Evolutionary conservation across 2,888 invertebrate species (phyloP), one percentile per base, ranked within the genome.

Genomic region (Lithodes maja): DNA sequence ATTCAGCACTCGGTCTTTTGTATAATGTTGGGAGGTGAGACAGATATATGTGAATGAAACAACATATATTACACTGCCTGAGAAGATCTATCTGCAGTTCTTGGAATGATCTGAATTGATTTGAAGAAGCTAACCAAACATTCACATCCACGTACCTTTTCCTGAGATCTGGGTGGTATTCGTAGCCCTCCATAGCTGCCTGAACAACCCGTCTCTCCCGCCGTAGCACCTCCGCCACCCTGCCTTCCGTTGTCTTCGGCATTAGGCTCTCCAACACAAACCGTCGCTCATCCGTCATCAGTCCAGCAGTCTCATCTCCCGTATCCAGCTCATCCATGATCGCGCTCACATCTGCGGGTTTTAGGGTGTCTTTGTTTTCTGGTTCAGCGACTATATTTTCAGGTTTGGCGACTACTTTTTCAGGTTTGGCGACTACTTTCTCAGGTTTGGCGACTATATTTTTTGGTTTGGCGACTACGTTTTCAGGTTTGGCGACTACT

Each of bases 141-240:
- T 33, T 33, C 33, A 33, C 33, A 33, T 33, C 33, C n/a, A 82
- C 79, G 49, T 69, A 86, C 86, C 52, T 86, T 17, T 68, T 68
- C 61, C 78, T 86, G 1, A 86, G 74, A 0, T 81, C 15, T 15
- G 81, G 81, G 12, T 86, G 86, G 86, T 81, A 81, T 2, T 50
- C n/a, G 81, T 86, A 86, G 50, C 49, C 86, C 61, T 75, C n/a
- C 86, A 86, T 86, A 9, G 71, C 81, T 9, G 55, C 2, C 1
- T 69, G 12, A 3, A 81, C 2, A 0, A 50, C 7, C 33, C 54
- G n/a, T 54, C 86, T 49, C 50, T 86, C 15, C 17, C n/a, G 33
- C 9, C 5, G 68, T 12, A 86, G 50, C 7, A 82, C 54, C 2
- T 33, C 81, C 33, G 61, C 61, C 81, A 82, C 79, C 81, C 33